A percentile compares a stretch with the other conserved stretches of the same genome.
Evolutionary conservation across 2,888 invertebrate genomes (phyloP).

Genomic region (Leptopilina drosophilae): DNA sequence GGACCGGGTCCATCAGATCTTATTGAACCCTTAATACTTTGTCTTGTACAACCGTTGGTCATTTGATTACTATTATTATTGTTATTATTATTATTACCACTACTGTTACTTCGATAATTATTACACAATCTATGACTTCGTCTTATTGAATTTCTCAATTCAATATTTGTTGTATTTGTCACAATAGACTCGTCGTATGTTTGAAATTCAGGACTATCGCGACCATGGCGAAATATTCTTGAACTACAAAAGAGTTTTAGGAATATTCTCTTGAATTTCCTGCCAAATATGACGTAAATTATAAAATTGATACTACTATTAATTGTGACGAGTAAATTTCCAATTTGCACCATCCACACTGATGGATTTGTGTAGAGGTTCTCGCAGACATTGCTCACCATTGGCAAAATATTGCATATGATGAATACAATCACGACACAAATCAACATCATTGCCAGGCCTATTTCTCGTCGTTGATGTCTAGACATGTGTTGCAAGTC

Average conservation of each 20-base stretch:
- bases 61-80: slow-evolving; percentile 28
- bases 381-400: slow-evolving; percentile 92
- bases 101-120: slow-evolving; percentile 26
- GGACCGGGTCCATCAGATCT: slow-evolving; percentile 76
- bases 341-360: slow-evolving; percentile 86
- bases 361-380: slow-evolving; percentile 84
- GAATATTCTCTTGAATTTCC: slow-evolving; percentile 95
- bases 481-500: slow-evolving; percentile 94
- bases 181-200: slow-evolving; percentile 90
- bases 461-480: slow-evolving; percentile 93
- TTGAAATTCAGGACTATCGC: slow-evolving; percentile 77
- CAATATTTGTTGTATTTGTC: slow-evolving; percentile 83
- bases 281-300: slow-evolving; percentile 98
- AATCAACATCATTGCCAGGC: slow-evolving; percentile 95
- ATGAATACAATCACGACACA: slow-evolving; percentile 97
- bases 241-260: slow-evolving; percentile 87
- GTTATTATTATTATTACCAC: not conserved
- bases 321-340: slow-evolving; percentile 95
- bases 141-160: slow-evolving; percentile 84
- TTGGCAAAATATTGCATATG: slow-evolving; percentile 92
- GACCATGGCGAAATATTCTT: slow-evolving; percentile 77
- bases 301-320: slow-evolving; percentile 99
- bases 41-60: slow-evolving; percentile 55
- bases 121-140: slow-evolving; percentile 59
- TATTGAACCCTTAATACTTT: slow-evolving; percentile 56